Evolutionary conservation across 2,113 vertebrate species (phyloP).

Genomic region (Mustelus asterias): DNA sequence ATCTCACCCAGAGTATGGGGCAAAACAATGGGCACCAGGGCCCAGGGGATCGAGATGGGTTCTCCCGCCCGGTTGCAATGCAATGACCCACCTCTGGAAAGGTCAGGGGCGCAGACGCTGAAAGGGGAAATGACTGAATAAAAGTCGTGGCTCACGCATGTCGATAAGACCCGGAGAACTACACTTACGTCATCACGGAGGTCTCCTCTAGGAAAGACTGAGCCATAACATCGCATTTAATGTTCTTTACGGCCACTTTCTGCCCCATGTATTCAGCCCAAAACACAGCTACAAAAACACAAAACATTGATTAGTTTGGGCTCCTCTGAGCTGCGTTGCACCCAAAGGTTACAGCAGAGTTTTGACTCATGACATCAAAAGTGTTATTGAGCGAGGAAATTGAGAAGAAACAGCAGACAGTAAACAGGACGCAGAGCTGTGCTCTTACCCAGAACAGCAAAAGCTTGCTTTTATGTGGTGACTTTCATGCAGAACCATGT

Average conservation of each 20-base stretch:
- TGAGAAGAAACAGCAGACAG: background rate
- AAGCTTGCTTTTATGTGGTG: background rate
- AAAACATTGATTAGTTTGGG: background rate
- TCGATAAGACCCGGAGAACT: background rate
- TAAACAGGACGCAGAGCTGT: background rate
- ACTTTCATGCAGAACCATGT: background rate
- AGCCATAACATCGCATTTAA: constrained; percentile 82
- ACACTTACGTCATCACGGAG: constrained; percentile 80
- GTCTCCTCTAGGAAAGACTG: constrained; percentile 84
- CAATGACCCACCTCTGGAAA: background rate
- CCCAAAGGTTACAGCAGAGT: background rate
- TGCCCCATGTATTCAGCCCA: constrained; percentile 77
- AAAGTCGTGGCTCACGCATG: background rate
- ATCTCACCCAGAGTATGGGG: background rate
- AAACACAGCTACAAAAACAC: constrained; percentile 62
- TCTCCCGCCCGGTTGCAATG: background rate
- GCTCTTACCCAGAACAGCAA: background rate
- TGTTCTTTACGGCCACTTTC: constrained; percentile 85
- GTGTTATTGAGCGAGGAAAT: background rate
- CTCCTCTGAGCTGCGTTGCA: background rate
- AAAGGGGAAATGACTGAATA: background rate
- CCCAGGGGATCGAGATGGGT: background rate
- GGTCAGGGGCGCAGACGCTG: background rate
- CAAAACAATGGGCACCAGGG: background rate
- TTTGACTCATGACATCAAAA: background rate